Evolutionary conservation across 2,888 invertebrate genomes (phyloP).

Genomic region (Alloscopus bannaensis): DNA sequence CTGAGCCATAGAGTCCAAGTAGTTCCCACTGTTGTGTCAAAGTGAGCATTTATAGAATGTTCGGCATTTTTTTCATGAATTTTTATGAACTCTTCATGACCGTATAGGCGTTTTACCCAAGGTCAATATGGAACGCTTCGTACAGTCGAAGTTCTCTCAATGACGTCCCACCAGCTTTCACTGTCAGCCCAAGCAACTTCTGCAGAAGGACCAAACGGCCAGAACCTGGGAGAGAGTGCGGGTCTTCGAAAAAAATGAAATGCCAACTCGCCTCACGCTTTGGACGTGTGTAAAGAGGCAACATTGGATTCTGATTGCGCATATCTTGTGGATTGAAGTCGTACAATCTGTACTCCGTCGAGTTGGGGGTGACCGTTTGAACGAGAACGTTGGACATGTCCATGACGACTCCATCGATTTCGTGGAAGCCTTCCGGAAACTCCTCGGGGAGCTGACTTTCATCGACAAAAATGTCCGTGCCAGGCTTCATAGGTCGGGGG

Average conservation of each 20-base stretch:
- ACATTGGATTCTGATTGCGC: neutral
- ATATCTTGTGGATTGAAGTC: neutral
- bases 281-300: constrained; percentile 9
- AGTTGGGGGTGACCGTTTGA: neutral
- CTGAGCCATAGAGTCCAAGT: too few species aligned
- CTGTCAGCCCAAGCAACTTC: constrained; percentile 41
- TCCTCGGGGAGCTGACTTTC: too few species aligned
- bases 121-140: constrained; percentile 47
- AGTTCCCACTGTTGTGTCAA: too few species aligned
- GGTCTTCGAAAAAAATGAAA: constrained; percentile 55
- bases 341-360: constrained; percentile 29
- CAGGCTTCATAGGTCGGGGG: too few species aligned
- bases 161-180: neutral
- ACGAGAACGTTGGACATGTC: constrained; percentile 41
- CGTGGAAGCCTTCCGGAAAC: constrained; percentile 29
- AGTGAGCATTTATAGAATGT: too few species aligned
- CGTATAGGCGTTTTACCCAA: constrained; percentile 16
- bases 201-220: constrained; percentile 49
- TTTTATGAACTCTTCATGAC: too few species aligned
- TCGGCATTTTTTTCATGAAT: too few species aligned
- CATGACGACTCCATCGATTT: constrained; percentile 42
- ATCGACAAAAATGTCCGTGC: too few species aligned
- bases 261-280: constrained; percentile 40
- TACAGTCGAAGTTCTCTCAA: constrained; percentile 24
- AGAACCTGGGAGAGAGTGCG: constrained; percentile 19